phyloP scores from a whole-genome alignment of 1,140 invertebrate species.

The Trichoplusia ni region DNA sequence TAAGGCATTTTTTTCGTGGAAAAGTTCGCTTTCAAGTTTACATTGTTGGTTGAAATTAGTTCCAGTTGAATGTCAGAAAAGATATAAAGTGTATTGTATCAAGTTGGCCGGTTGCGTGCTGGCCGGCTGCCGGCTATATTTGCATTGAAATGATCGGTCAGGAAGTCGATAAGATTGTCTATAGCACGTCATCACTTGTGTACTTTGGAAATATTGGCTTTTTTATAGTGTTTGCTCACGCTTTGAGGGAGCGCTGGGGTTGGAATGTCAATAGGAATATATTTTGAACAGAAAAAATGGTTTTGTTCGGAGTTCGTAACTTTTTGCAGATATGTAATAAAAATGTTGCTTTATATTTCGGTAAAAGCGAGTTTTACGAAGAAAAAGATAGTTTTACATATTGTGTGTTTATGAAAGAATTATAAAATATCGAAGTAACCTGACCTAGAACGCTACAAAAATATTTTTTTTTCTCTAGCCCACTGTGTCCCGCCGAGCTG shows the following conservation, averaged over 20 bases:
- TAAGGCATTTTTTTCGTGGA: constrained; percentile 24
- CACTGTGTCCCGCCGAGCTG: too few species aligned
- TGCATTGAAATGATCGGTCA: constrained; percentile 28
- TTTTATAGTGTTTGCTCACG: constrained; percentile 14
- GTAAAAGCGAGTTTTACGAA: too few species aligned
- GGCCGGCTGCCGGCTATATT: constrained; percentile 14
- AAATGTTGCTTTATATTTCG: too few species aligned
- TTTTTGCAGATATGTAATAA: too few species aligned
- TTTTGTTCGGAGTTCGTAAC: too few species aligned
- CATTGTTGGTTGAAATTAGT: constrained; percentile 53
- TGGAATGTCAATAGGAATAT: not conserved
- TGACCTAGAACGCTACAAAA: too few species aligned
- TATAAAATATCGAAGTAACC: too few species aligned
- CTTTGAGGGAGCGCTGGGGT: not conserved
- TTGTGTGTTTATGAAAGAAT: too few species aligned
- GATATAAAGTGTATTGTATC: constrained; percentile 42
- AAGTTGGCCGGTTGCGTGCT: constrained; percentile 23
- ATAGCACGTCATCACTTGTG: constrained; percentile 15
- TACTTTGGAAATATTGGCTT: constrained; percentile 11
- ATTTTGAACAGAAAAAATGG: too few species aligned
- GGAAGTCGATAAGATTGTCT: constrained; percentile 26
- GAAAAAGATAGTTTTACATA: too few species aligned
- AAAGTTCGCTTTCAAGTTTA: constrained; percentile 49
- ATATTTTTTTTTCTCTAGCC: too few species aligned
- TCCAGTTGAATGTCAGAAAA: constrained; percentile 47